Conservation (phyloP, 2,888 invertebrate genomes). For the Cephus rjabovi region DNA sequence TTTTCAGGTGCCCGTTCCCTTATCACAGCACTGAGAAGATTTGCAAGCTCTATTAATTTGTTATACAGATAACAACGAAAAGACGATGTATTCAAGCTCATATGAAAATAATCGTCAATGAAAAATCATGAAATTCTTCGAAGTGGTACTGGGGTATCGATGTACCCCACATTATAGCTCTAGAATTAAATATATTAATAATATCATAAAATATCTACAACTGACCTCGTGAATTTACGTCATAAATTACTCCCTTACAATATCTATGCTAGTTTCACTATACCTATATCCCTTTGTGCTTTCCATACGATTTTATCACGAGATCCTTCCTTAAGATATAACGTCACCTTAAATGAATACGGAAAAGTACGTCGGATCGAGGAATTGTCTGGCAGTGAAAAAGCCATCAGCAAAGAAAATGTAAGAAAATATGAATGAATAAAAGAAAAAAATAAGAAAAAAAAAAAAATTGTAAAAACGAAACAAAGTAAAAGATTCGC, state of each 20-base stretch:
- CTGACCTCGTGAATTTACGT: background rate
- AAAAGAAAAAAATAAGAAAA: slow-evolving; percentile 2
- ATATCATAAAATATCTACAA: background rate
- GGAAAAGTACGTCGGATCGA: background rate
- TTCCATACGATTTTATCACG: background rate
- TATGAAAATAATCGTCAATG: no score
- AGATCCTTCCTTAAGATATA: background rate
- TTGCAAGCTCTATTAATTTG: no score
- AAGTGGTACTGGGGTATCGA: no score
- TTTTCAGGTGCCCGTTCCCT: no score
- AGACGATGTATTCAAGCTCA: no score
- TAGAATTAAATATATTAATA: background rate
- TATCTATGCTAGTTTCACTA: no score
- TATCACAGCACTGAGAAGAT: no score
- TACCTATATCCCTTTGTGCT: background rate
- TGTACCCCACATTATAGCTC: no score
- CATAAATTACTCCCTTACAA: background rate
- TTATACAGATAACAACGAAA: no score
- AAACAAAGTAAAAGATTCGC: background rate
- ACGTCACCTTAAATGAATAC: no score
- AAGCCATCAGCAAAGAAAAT: background rate
- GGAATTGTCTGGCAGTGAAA: background rate
- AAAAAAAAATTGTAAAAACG: background rate
- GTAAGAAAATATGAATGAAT: background rate
- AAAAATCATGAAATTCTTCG: no score